Conservation (phyloP, 1,140 invertebrate genomes). For the Lordiphosa clarofinis region DNA sequence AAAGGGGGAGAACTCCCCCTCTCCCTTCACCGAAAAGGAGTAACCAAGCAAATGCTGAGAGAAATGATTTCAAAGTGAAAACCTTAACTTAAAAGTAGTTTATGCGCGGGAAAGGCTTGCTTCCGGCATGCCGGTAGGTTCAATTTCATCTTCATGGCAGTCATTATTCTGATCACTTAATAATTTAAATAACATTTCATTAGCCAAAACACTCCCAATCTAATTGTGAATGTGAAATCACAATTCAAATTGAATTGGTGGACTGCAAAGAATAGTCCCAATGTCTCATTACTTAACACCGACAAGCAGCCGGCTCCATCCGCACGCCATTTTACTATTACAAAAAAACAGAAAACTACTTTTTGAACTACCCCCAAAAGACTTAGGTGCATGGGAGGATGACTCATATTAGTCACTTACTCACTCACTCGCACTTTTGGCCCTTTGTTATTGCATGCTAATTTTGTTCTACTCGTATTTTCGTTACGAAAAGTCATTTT, state of each 20-base stretch:
- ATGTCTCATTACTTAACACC: slow-evolving; percentile 67
- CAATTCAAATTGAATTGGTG: too few species aligned
- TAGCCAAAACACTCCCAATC: too few species aligned
- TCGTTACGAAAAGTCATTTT: slow-evolving; percentile 39
- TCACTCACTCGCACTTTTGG: slow-evolving; percentile 12
- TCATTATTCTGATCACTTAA: slow-evolving; percentile 11
- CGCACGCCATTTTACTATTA: slow-evolving; percentile 71
- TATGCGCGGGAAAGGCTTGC: too few species aligned
- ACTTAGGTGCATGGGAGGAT: slow-evolving; percentile 2
- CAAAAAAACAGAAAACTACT: slow-evolving; percentile 33
- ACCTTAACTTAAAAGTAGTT: too few species aligned
- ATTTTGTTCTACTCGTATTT: slow-evolving; percentile 39
- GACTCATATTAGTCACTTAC: slow-evolving; percentile 55
- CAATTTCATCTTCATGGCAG: too few species aligned
- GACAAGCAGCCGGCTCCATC: slow-evolving; percentile 40
- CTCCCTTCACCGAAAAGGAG: too few species aligned
- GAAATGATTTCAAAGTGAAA: too few species aligned
- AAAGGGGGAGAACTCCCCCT: too few species aligned
- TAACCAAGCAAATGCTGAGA: too few species aligned
- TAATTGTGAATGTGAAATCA: too few species aligned
- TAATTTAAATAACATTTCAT: too few species aligned
- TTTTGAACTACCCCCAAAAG: slow-evolving; percentile 46
- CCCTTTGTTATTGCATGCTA: slow-evolving; percentile 66
- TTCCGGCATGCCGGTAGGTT: too few species aligned
- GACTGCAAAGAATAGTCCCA: slow-evolving; percentile 10